A percentile compares a stretch with the other conserved stretches of the same genome.
phyloP scores from a whole-genome alignment of 37 sponge, comb jelly and placozoan genomes.

The Haliclona indistincta region DNA sequence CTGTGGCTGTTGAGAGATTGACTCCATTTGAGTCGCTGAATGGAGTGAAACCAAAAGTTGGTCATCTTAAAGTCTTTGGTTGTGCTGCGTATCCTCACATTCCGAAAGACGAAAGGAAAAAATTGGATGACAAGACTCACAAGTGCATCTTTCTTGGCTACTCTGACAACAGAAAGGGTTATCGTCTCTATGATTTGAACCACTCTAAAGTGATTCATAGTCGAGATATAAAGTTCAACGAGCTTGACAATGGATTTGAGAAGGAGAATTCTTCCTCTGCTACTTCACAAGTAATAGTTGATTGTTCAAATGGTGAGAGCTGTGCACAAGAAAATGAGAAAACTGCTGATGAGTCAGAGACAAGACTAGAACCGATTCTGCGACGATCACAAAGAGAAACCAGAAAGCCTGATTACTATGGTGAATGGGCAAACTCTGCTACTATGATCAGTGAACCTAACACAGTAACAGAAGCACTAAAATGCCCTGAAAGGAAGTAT shows the following conservation, averaged over 20 bases:
- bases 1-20: conserved; percentile 44
- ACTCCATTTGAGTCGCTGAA: conserved; percentile 55
- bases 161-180: conserved; percentile 35
- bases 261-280: not conserved
- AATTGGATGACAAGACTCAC: conserved; percentile 44
- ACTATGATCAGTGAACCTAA: conserved; percentile 2
- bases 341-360: not conserved
- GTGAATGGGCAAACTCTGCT: conserved; percentile 8
- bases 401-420: conserved; percentile 22
- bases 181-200: conserved; percentile 41
- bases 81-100: conserved; percentile 38
- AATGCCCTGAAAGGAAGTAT: conserved; percentile 17
- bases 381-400: conserved; percentile 28
- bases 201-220: conserved; percentile 27
- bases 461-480: conserved; percentile 25
- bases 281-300: not conserved
- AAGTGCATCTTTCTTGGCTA: conserved; percentile 60
- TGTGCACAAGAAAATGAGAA: not conserved
- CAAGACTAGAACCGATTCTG: conserved; percentile 4
- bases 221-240: conserved; percentile 50
- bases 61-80: conserved; percentile 52
- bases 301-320: conserved; percentile 3
- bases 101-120: conserved; percentile 46
- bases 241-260: conserved; percentile 4
- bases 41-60: conserved; percentile 44